A percentile compares a stretch with the other conserved stretches of the same genome.
Conservation (phyloP, 1,140 invertebrate genomes). For the Marisa cornuarietis region DNA sequence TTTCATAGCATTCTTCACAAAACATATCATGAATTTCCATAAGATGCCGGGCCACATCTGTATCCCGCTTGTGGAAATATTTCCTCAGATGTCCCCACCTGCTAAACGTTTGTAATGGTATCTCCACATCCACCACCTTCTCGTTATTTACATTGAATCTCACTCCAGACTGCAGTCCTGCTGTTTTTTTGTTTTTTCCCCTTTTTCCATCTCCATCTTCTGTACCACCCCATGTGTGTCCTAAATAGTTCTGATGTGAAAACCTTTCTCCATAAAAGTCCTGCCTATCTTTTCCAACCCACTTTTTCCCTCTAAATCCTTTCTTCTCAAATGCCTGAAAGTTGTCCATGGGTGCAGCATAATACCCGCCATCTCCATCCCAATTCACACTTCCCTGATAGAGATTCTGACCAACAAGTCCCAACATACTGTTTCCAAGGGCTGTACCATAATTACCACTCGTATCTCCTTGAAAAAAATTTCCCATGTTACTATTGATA, state of each 20-base stretch:
- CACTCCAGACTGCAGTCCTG: conserved; percentile 6
- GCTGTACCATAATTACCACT: neutral
- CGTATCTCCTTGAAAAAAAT: neutral
- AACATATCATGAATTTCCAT: conserved; percentile 11
- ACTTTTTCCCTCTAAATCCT: conserved; percentile 12
- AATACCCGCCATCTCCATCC: conserved; percentile 16
- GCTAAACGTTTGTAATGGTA: conserved; percentile 10
- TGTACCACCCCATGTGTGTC: neutral
- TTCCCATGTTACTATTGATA: conserved; percentile 3
- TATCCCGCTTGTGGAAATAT: conserved; percentile 12
- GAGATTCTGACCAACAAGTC: too few species aligned
- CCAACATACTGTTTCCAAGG: neutral
- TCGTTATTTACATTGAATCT: conserved; percentile 8
- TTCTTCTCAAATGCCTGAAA: neutral
- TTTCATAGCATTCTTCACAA: conserved; percentile 16
- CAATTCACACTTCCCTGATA: conserved; percentile 4
- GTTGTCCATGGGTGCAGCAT: conserved; percentile 11
- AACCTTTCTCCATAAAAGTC: conserved; percentile 18
- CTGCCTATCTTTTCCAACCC: conserved; percentile 16
- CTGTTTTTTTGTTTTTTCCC: neutral
- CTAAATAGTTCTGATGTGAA: conserved; percentile 7
- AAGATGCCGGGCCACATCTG: conserved; percentile 11
- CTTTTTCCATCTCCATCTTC: too few species aligned
- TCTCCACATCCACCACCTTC: conserved; percentile 18
- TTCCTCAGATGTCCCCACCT: conserved; percentile 18